These are phyloP conservation scores for Megaceryle maxima DNA, from an alignment of 2,113 vertebrate species.

Conservation along the genomic window DNA sequence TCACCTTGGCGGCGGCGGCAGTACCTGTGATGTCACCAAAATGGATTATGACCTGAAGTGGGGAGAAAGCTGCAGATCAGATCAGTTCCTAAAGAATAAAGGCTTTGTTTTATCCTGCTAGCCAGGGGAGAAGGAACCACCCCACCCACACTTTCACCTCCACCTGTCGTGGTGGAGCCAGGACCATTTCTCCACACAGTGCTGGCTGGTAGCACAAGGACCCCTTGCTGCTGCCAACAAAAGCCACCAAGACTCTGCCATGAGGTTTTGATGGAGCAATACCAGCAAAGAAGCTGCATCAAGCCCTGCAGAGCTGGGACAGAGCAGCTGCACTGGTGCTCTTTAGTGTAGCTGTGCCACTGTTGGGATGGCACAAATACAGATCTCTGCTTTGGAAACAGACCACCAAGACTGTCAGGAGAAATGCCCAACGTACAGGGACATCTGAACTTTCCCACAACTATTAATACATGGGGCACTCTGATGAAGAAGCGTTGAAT, in stretches of 20 bases:
- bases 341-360: not conserved
- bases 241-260: not conserved
- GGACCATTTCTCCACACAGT: not conserved
- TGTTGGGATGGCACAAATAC: not conserved
- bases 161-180: not conserved
- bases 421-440: not conserved
- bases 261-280: not conserved
- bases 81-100: constrained; percentile 2
- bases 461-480: not conserved
- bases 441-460: not conserved
- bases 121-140: not conserved
- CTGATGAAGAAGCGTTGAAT: not conserved
- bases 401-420: not conserved
- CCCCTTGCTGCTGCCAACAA: not conserved
- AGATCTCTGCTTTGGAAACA: not conserved
- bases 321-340: not conserved
- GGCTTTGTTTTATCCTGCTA: not conserved
- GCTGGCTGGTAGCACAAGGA: not conserved
- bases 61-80: not conserved
- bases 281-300: not conserved
- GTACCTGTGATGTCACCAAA: constrained; percentile 45
- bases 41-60: constrained; percentile 14
- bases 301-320: not conserved
- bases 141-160: not conserved
- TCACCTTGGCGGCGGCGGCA: not conserved